Base-by-base conservation (phyloP, 2,888 invertebrate genomes). In the Diaprepes abbreviatus region DNA sequence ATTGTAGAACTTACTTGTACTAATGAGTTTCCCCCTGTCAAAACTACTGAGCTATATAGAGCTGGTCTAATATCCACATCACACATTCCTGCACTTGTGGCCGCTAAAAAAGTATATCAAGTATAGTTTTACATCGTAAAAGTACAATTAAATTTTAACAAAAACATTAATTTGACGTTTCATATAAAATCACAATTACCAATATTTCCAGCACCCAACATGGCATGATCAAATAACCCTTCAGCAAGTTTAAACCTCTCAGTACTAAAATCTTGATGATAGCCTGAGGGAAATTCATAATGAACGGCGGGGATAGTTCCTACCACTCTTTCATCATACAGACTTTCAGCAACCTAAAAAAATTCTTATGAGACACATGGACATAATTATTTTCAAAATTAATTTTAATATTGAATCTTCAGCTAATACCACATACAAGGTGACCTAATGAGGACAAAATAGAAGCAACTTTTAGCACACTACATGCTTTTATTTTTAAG, bases 221-320 rank as follows among this genome's bases (percentile, higher is more conserved):
- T 93, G 0, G 93, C 93, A 81, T 94, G 96, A 82, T 99, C 98
- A 84, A 99, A 99, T 24, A 99, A 87, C 50, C 95, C 95, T 85
- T 99, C 99, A 0, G 97, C 92, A 70, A 98, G 90, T 79, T 93
- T 92, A 83, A 97, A 97, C 74, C 98, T 86, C 84, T 99, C 98
- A 0, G 92, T 90, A 12, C 95, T 93, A 84, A 98, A 98, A 84
- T 99, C 98, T 87, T 95, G 94, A 84, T 97, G 96, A 85, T 95
- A 98, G 0, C 99, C 99, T 75, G 95, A 95, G 0, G 99, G 98
- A 86, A 99, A 98, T 86, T 98, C 98, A 84, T 98, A 97, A 83
- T 96, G 95, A 6, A 93, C 90, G n/a, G 94, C 92, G 0, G 98
- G 98, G 79, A 96, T 93, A 45, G 91, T 90, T 0, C 93, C 90